Evolutionary conservation across 30 jellyfish, hydroid and myxozoan genomes (phyloP).

Genomic region (Aurelia coerulea): DNA sequence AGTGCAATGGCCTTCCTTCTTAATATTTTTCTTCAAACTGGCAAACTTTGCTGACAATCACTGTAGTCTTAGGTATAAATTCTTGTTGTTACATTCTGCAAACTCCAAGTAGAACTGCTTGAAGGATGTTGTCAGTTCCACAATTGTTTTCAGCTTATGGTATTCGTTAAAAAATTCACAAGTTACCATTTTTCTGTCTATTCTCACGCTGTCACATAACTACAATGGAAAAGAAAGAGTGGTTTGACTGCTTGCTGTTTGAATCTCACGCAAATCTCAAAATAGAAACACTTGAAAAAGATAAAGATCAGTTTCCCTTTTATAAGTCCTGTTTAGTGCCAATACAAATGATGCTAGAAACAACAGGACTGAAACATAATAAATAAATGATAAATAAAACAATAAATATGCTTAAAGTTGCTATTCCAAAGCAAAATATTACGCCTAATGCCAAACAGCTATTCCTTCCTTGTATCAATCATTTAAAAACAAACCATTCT

Average conservation of each 20-base stretch:
- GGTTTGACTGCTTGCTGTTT: too few species aligned
- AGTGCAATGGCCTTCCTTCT: constrained; percentile 19
- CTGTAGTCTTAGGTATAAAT: constrained; percentile 9
- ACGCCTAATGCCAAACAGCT: too few species aligned
- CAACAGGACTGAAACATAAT: too few species aligned
- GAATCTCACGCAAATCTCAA: too few species aligned
- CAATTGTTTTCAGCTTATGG: neutral
- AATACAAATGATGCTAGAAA: neutral
- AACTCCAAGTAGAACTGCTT: constrained; percentile 20
- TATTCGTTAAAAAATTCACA: constrained; percentile 17
- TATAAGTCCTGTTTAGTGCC: constrained; percentile 7
- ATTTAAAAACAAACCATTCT: too few species aligned
- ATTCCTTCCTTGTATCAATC: too few species aligned
- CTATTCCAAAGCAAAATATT: too few species aligned
- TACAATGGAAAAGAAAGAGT: neutral
- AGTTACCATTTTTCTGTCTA: neutral
- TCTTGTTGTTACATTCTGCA: constrained; percentile 4
- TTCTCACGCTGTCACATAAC: constrained; percentile 2
- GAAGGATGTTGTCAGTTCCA: neutral
- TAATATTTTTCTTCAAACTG: neutral
- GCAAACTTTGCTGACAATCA: constrained; percentile 8
- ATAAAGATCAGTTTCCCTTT: neutral
- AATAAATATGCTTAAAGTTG: too few species aligned
- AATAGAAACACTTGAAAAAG: too few species aligned
- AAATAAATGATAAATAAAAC: too few species aligned